phyloP scores from a whole-genome alignment of 30 jellyfish, hydroid and myxozoan species.

The Calvadosia cruxmelitensis region DNA sequence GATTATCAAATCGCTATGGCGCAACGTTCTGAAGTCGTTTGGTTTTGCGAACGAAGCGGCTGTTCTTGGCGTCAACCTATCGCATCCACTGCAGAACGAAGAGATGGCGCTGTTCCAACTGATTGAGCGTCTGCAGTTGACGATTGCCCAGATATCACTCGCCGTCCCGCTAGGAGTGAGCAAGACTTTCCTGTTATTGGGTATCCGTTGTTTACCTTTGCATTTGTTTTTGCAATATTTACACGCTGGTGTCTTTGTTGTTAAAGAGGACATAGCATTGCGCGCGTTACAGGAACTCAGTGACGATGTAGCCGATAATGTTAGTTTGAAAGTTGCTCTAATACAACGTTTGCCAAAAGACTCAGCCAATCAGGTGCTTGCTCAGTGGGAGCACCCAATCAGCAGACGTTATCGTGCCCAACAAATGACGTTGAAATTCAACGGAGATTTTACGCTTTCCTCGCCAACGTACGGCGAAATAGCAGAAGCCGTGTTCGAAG shows the following conservation, averaged over 20 bases:
- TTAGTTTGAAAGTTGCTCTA: conserved; percentile 31
- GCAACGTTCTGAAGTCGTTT: conserved; percentile 38
- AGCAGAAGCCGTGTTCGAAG: neutral
- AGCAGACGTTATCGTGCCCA: conserved; percentile 32
- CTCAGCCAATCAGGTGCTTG: conserved; percentile 22
- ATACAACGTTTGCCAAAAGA: conserved; percentile 31
- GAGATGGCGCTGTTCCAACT: conserved; percentile 64
- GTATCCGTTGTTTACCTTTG: conserved; percentile 51
- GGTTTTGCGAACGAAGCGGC: conserved; percentile 32
- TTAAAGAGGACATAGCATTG: conserved; percentile 24
- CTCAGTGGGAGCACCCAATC: conserved; percentile 49
- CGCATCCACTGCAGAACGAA: conserved; percentile 6
- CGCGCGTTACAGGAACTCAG: conserved; percentile 41
- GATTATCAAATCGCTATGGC: conserved; percentile 48
- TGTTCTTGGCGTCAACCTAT: conserved; percentile 19
- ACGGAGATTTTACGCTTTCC: conserved; percentile 3
- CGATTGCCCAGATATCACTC: conserved; percentile 32
- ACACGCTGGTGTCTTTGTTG: conserved; percentile 42
- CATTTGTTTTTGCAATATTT: conserved; percentile 51
- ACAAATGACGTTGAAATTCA: conserved; percentile 22
- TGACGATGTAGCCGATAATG: conserved; percentile 22
- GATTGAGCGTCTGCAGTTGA: conserved; percentile 38
- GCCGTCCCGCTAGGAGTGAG: conserved; percentile 47
- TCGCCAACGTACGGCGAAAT: neutral
- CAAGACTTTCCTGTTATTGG: conserved; percentile 27